These are phyloP conservation scores for Siniperca knerii DNA, from an alignment of 2,113 vertebrate genomes.

Conservation along the genomic window DNA sequence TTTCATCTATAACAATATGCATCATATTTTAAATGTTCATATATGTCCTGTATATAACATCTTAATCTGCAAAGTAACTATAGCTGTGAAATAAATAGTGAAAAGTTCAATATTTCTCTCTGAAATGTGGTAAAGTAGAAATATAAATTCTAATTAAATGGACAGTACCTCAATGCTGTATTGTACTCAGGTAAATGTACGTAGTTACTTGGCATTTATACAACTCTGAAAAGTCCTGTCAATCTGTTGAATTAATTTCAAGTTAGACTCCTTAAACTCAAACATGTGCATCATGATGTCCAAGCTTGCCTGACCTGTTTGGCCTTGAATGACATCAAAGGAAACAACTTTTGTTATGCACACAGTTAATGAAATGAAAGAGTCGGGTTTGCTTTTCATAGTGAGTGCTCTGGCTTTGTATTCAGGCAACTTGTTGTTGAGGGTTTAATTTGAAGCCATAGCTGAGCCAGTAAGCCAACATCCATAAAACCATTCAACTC, in stretches of 20 bases:
- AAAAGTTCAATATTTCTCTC: not conserved
- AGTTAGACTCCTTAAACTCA: not conserved
- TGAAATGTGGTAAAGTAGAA: not conserved
- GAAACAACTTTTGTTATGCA: not conserved
- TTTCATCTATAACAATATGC: not conserved
- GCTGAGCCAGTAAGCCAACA: not conserved
- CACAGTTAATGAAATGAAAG: not conserved
- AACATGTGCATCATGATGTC: not conserved
- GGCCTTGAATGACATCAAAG: not conserved
- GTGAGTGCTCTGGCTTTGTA: not conserved
- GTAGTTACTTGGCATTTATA: not conserved
- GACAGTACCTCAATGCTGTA: not conserved
- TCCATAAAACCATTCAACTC: constrained; percentile 11
- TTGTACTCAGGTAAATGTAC: not conserved
- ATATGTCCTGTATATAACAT: not conserved
- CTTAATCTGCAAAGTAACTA: not conserved
- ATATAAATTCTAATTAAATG: not conserved
- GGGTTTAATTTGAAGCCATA: not conserved
- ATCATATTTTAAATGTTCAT: not conserved
- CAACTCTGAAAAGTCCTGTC: not conserved
- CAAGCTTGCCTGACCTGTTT: not conserved
- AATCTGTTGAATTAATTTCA: not conserved
- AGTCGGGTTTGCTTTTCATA: not conserved
- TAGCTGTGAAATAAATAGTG: not conserved
- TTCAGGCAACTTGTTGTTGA: not conserved